These are phyloP conservation scores for Miniopterus natalensis DNA, from an alignment of 2,113 vertebrate species.

Conservation along the genomic window DNA sequence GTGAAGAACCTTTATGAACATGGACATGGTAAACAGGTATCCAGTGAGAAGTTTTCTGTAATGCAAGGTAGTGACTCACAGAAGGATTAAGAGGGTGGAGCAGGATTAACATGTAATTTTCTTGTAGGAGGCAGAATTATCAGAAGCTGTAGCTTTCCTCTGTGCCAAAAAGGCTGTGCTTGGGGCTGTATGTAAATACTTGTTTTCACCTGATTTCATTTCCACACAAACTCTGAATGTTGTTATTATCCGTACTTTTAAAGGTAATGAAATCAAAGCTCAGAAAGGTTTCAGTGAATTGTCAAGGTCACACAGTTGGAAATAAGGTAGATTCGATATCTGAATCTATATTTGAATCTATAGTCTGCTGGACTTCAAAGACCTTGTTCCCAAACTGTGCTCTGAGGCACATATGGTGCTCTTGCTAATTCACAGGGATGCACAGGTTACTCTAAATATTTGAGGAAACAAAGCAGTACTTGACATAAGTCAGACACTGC, in stretches of 20 bases:
- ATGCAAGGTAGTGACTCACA: not conserved
- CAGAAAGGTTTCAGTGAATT: not conserved
- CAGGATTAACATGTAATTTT: not conserved
- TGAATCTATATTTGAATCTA: not conserved
- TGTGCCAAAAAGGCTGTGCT: not conserved
- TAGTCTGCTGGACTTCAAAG: not conserved
- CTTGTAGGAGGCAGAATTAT: not conserved
- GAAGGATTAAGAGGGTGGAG: not conserved
- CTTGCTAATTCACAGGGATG: not conserved
- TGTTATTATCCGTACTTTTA: not conserved
- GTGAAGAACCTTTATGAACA: not conserved
- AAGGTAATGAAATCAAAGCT: not conserved
- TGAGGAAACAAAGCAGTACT: not conserved
- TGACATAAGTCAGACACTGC: not conserved
- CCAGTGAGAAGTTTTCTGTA: not conserved
- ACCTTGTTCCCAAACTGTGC: not conserved
- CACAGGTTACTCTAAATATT: not conserved
- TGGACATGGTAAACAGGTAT: not conserved
- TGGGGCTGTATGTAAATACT: not conserved
- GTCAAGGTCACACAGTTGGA: not conserved
- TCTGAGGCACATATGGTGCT: not conserved
- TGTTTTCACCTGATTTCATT: not conserved
- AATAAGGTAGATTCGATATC: not conserved
- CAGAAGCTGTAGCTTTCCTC: not conserved
- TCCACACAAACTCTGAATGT: not conserved